Base-by-base conservation (phyloP, 2,797 vertebrate species). In the Pseudomugil gertrudae region DNA sequence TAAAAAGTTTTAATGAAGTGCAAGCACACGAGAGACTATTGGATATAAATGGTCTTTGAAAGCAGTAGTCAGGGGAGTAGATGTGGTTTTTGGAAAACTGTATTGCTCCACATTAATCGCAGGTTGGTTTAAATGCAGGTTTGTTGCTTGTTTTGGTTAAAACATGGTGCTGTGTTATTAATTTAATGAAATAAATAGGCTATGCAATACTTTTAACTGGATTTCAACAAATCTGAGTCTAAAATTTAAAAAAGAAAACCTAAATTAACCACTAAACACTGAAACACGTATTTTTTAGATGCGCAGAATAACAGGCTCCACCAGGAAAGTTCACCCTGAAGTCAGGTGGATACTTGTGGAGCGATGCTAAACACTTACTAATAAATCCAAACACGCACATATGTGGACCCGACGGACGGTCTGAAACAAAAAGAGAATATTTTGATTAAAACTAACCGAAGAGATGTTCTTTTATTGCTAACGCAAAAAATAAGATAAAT, bases 1-100 rank as follows among this genome's bases (percentile, higher is more conserved):
- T 79, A 83, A 87, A 85, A 90, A 83, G 76, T 90, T 88, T 81
- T 86, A 91, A 90, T 90, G 83, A 90, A 90, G 76, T 87, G 87
- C 66, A 79, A 76, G 78, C 74, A 86, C 81, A 77, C 80, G 80
- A 73, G 84, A 87, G 86, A 87, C 75, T 64, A 80, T 85, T 78
- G 62, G 69, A 75, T 77, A 67, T 81, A 83, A 87, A 81, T 66
- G 27, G 29, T 61, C 43, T 65, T 35, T 66, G 69, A 72, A 80
- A 63, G 76, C 72, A 65, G 70, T 65, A 78, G 69, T 61, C 58
- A 69, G 48, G 74, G 76, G 76, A 76, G 66, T 74, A 79, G 66
- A 76, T 68, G 68, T 40, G 63, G 43, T 61, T 77, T 72, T 11
- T 17, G 19, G 66, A 51, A 67, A 51, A 56, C 43, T 17, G 40